A percentile compares a stretch with the other conserved stretches of the same genome.
Conservation (phyloP, 1,140 invertebrate species). For the Zaprionus tsacasi region DNA sequence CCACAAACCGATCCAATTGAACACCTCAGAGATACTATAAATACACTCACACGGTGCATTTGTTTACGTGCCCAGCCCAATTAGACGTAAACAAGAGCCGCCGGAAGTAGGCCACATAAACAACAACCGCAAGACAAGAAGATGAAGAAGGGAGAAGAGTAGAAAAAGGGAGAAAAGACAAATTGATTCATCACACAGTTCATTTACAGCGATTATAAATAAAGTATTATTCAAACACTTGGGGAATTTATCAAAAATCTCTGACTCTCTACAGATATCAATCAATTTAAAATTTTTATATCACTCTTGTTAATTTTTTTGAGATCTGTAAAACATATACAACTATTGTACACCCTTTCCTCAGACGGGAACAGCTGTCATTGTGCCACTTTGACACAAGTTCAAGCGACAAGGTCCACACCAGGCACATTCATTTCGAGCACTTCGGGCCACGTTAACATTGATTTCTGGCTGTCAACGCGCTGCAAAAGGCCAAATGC, state of each 20-base stretch:
- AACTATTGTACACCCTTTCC: too few relatives aligned
- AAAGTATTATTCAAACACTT: conserved; percentile 1
- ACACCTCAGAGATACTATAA: conserved; percentile 54
- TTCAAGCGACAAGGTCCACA: conserved; percentile 73
- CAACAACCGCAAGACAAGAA: conserved; percentile 28
- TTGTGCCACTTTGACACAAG: conserved; percentile 74
- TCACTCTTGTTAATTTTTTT: background rate
- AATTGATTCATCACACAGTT: conserved; percentile 18
- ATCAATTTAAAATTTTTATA: background rate
- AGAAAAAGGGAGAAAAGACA: background rate
- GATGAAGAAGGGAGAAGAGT: conserved; percentile 16
- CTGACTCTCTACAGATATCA: background rate
- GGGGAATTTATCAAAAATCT: conserved; percentile 1
- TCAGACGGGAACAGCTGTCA: conserved; percentile 42
- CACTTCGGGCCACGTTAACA: conserved; percentile 57
- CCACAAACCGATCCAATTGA: conserved; percentile 38
- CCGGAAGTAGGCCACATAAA: conserved; percentile 73
- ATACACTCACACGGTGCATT: conserved; percentile 65
- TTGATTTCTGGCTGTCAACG: conserved; percentile 77
- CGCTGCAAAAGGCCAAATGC: conserved; percentile 72
- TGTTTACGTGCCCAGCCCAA: conserved; percentile 69
- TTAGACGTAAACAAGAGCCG: conserved; percentile 75
- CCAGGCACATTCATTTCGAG: conserved; percentile 48
- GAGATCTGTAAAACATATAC: too few relatives aligned
- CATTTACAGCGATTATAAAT: conserved; percentile 2